Conservation (phyloP, 2,888 invertebrate species). For the Coenonympha glycerion region DNA sequence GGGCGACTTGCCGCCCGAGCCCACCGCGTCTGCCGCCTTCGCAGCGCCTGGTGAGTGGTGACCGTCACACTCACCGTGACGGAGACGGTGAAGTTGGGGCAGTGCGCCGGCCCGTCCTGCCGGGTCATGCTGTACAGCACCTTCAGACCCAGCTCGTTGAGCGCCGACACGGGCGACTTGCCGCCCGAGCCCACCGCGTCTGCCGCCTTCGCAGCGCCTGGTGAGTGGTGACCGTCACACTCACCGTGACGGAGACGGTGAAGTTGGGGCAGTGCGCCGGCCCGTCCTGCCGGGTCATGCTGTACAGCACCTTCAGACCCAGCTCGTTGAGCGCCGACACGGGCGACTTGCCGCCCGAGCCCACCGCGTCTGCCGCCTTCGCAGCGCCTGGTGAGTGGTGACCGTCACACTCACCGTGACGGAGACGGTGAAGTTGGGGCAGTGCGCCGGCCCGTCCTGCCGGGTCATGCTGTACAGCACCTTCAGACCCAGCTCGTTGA, state of each 20-base stretch:
- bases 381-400: background rate
- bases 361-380: too few relatives aligned
- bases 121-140: background rate
- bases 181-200: too few relatives aligned
- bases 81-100: background rate
- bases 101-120: background rate
- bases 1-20: background rate
- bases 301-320: background rate
- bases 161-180: background rate
- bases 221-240: background rate
- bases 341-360: background rate
- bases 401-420: background rate
- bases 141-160: background rate
- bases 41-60: slow-evolving; percentile 38
- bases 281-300: background rate
- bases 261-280: background rate
- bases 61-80: background rate
- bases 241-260: background rate
- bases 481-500: slow-evolving; percentile 90
- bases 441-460: slow-evolving; percentile 90
- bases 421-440: slow-evolving; percentile 85
- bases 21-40: too few relatives aligned
- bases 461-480: slow-evolving; percentile 82
- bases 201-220: too few relatives aligned
- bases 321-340: background rate